Evolutionary conservation across 2,797 vertebrate genomes (phyloP).

Genomic region (Urosaurus nigricauda): DNA sequence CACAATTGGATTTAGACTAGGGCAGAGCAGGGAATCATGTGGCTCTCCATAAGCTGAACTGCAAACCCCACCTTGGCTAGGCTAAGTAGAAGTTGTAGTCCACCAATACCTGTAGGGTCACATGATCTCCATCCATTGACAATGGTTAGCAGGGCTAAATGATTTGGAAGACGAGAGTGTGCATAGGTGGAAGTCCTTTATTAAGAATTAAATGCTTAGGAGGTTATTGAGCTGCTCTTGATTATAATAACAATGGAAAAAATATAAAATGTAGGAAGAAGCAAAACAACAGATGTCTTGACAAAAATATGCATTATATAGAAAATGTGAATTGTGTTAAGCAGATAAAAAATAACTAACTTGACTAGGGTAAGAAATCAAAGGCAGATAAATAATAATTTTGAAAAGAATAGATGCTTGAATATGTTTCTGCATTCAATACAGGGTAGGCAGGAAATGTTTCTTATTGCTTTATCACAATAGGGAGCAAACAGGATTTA

Average conservation of each 20-base stretch:
- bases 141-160: neutral
- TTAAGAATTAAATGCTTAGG: neutral
- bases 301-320: conserved; percentile 26
- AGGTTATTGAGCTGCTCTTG: neutral
- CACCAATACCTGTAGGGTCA: too few relatives aligned
- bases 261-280: conserved; percentile 21
- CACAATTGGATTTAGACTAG: too few relatives aligned
- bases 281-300: conserved; percentile 23
- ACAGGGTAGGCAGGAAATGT: neutral
- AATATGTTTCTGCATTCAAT: conserved; percentile 2
- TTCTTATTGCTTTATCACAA: too few relatives aligned
- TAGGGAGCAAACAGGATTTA: too few relatives aligned
- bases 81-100: too few relatives aligned
- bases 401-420: neutral
- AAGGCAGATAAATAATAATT: conserved; percentile 14
- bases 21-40: too few relatives aligned
- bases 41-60: too few relatives aligned
- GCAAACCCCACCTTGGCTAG: too few relatives aligned
- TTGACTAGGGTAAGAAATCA: conserved; percentile 2
- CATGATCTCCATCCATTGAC: too few relatives aligned
- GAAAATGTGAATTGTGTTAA: neutral
- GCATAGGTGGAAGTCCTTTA: neutral
- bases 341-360: conserved; percentile 11
- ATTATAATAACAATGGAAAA: conserved; percentile 23
- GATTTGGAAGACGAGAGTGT: neutral